Evolutionary conservation across 2,888 invertebrate genomes (phyloP).

Genomic region (Lordiphosa fenestrarum): DNA sequence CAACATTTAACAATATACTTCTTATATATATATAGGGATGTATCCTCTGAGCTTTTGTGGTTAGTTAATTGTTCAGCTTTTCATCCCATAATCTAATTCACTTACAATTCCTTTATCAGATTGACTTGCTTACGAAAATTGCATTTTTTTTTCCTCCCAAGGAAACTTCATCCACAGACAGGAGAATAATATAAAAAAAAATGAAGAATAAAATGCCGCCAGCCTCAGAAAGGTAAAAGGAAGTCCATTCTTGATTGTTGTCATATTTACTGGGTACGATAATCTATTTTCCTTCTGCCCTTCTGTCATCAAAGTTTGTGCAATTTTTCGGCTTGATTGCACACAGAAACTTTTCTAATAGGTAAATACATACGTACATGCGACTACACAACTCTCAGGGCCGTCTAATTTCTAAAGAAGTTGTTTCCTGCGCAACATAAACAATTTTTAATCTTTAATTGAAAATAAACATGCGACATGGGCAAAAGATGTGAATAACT

Average conservation of each 20-base stretch:
- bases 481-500: constrained; percentile 18
- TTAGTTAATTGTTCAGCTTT: constrained; percentile 47
- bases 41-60: too few relatives aligned
- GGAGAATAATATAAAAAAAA: constrained; percentile 28
- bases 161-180: constrained; percentile 53
- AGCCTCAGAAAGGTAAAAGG: constrained; percentile 13
- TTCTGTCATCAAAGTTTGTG: constrained; percentile 19
- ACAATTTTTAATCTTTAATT: constrained; percentile 57
- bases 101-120: constrained; percentile 62
- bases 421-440: constrained; percentile 9
- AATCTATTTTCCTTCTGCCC: constrained; percentile 15
- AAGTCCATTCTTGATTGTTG: constrained; percentile 45
- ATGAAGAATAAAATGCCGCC: constrained; percentile 22
- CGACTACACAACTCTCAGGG: neutral
- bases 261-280: constrained; percentile 44
- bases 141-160: constrained; percentile 33
- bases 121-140: constrained; percentile 56
- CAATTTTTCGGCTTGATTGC: constrained; percentile 45
- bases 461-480: constrained; percentile 62
- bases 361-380: constrained; percentile 4
- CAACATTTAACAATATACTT: constrained; percentile 32
- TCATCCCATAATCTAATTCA: constrained; percentile 44
- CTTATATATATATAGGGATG: neutral
- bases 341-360: constrained; percentile 32
- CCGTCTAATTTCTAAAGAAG: neutral